Base-by-base conservation (phyloP, 2,113 vertebrate species). In the Podarcis raffonei region DNA sequence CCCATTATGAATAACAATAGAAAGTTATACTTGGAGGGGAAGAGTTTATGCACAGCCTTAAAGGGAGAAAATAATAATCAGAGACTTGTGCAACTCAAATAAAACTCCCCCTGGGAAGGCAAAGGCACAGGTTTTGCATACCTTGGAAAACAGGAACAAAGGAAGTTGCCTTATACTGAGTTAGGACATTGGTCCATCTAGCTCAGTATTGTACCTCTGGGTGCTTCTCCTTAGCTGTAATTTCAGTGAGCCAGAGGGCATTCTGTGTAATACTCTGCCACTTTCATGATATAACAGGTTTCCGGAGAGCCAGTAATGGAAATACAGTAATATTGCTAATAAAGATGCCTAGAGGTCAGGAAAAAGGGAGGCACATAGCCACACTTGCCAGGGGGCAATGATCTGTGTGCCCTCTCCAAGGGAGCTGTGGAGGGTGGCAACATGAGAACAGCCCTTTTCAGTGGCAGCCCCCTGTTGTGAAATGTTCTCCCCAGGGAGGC, bases 331-430 rank as follows among this genome's bases (percentile, higher is more conserved):
- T n/a, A 76, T 79, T 30, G 25, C 25, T 57, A 20, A 22, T n/a
- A 35, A 68, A 68, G 16, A 32, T 25, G 22, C 13, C 35, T 39
- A 80, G 83, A 82, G 37, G 3, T 30, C 30, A 48, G 66, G 65
- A 15, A 7, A 0, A 25, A 68, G 59, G 15, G 72, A 0, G 0
- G 1, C 0, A 3, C 27, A 25, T 18, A 32, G 66, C 37, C 42
- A 68, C 72, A 86, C 11, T 27, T 39, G 35, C 9, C 6, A 42
- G 42, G 35, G 35, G 13, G 20, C 75, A 77, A 62, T 65, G 18
- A 35, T 35, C 2, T 53, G 48, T 53, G 48, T 53, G 48, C 48
- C 48, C 48, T 53, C 48, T 53, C 48, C 48, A 53, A 53, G 48
- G 48, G 48, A 53, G 48, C 11, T 11, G 2, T 53, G 48, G 48